Percentiles rank a stretch among this genome's conserved stretches.
These are phyloP conservation scores for Steromphala cineraria DNA, from an alignment of 2,888 invertebrate genomes.

Conservation along the genomic window DNA sequence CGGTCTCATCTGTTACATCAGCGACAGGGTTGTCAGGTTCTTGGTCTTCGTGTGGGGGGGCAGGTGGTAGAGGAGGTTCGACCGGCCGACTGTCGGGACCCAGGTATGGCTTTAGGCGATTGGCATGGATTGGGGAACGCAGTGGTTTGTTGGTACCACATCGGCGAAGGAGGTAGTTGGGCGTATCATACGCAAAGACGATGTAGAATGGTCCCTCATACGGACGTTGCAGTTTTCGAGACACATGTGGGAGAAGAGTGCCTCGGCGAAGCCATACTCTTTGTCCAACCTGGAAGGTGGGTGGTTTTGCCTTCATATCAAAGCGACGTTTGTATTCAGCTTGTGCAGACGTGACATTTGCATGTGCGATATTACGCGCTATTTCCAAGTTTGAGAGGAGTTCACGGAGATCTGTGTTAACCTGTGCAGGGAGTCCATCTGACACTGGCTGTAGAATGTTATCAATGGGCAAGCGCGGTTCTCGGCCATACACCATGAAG, in stretches of 20 bases:
- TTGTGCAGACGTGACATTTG: not conserved
- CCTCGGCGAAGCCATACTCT: not conserved
- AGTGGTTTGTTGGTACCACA: not conserved
- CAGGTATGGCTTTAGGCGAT: not conserved
- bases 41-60: too few relatives aligned
- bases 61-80: too few relatives aligned
- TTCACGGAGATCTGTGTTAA: not conserved
- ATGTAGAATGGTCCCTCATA: slow-evolving; percentile 23
- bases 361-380: not conserved
- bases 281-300: not conserved
- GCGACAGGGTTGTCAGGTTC: too few relatives aligned
- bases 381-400: not conserved
- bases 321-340: not conserved
- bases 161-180: not conserved
- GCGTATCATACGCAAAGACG: not conserved
- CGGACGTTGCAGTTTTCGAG: not conserved
- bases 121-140: slow-evolving; percentile 4
- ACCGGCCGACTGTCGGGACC: not conserved
- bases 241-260: not conserved
- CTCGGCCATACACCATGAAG: slow-evolving; percentile 18
- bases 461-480: slow-evolving; percentile 4
- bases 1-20: too few relatives aligned
- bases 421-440: not conserved
- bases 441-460: not conserved
- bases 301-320: slow-evolving; percentile 14